Evolutionary conservation across 2,888 invertebrate species (phyloP).

Genomic region (Phalera bucephala): DNA sequence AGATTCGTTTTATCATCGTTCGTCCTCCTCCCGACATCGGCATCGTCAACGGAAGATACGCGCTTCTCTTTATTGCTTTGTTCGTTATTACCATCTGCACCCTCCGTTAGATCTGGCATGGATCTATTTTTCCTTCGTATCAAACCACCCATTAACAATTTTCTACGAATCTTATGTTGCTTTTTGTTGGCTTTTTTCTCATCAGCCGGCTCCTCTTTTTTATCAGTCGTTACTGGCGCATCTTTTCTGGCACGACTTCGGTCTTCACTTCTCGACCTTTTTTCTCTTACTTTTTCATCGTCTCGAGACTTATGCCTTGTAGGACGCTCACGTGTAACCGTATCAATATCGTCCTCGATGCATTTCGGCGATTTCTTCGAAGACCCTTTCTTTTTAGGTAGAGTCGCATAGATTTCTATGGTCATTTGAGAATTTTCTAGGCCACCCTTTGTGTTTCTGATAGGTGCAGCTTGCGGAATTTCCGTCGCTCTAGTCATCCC

Average conservation of each 20-base stretch:
- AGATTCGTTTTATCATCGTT: constrained; percentile 83
- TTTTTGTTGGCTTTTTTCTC: constrained; percentile 92
- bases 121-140: constrained; percentile 94
- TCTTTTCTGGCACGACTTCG: constrained; percentile 90
- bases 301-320: constrained; percentile 88
- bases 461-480: constrained; percentile 84
- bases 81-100: constrained; percentile 82
- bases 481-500: constrained; percentile 86
- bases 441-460: constrained; percentile 88
- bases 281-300: constrained; percentile 88
- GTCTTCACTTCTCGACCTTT: constrained; percentile 92
- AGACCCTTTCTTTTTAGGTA: constrained; percentile 92
- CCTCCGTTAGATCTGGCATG: constrained; percentile 95
- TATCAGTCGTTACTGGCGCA: constrained; percentile 80
- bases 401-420: constrained; percentile 95
- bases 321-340: constrained; percentile 87
- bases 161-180: constrained; percentile 94
- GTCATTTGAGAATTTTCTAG: constrained; percentile 89
- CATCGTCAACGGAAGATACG: constrained; percentile 88
- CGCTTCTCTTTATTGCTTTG: constrained; percentile 65
- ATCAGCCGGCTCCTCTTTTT: constrained; percentile 85
- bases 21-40: constrained; percentile 86
- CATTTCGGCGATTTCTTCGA: constrained; percentile 85
- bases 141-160: constrained; percentile 94
- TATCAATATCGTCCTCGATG: constrained; percentile 89